phyloP scores from a whole-genome alignment of 2,797 vertebrate genomes.

The Enteromius radiatus region DNA sequence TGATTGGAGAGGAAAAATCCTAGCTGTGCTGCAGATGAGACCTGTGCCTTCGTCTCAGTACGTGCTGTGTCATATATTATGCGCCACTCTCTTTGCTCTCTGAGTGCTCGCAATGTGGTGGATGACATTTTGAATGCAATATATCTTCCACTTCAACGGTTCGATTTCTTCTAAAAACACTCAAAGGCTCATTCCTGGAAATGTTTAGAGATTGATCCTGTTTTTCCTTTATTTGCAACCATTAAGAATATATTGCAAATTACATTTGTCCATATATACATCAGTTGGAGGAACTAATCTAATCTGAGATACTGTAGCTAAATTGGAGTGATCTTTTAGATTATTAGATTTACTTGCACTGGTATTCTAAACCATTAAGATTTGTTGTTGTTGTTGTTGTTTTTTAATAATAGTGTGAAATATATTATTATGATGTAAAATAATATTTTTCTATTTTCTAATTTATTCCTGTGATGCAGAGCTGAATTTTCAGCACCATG shows the following conservation, averaged over 20 bases:
- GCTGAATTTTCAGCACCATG: too few species aligned
- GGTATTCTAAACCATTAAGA: not conserved
- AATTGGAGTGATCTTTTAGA: not conserved
- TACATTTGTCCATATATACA: not conserved
- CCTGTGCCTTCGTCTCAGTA: slow-evolving; percentile 27
- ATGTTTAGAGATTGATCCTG: slow-evolving; percentile 30
- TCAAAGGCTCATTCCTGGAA: slow-evolving; percentile 15
- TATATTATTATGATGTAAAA: too few species aligned
- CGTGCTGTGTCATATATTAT: slow-evolving; percentile 55
- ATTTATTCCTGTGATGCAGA: too few species aligned
- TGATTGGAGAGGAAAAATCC: slow-evolving; percentile 16
- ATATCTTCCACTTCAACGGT: slow-evolving; percentile 22
- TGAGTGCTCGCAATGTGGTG: slow-evolving; percentile 13
- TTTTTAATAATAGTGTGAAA: too few species aligned
- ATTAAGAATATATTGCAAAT: slow-evolving; percentile 16
- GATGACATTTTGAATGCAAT: slow-evolving; percentile 50
- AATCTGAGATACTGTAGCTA: not conserved
- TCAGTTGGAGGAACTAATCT: not conserved
- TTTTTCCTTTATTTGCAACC: slow-evolving; percentile 21
- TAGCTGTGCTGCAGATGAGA: slow-evolving; percentile 47
- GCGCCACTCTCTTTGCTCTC: slow-evolving; percentile 1
- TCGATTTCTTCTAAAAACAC: slow-evolving; percentile 32
- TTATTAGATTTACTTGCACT: not conserved
- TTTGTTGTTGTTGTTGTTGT: too few species aligned
- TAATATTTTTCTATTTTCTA: too few species aligned